phyloP scores from a whole-genome alignment of 30 jellyfish, hydroid and myxozoan genomes.

The Phacellophora camtschatica region DNA sequence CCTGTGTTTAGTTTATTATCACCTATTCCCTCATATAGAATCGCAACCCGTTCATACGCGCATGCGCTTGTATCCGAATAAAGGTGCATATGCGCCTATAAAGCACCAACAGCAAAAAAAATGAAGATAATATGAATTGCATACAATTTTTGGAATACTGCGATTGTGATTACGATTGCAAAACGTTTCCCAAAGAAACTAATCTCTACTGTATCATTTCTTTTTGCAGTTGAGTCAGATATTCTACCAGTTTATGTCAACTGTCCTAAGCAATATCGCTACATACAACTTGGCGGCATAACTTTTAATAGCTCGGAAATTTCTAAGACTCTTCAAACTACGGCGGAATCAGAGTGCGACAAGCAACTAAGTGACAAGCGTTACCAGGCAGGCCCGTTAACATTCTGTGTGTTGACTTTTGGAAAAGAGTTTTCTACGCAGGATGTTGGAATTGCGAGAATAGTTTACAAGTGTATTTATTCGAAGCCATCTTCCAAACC shows the following conservation, averaged over 20 bases:
- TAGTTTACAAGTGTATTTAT: slow-evolving; percentile 12
- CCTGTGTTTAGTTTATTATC: no score
- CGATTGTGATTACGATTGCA: no score
- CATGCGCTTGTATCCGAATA: no score
- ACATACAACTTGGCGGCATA: slow-evolving; percentile 34
- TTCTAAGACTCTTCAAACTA: not conserved
- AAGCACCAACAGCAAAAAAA: no score
- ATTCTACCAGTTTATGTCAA: slow-evolving; percentile 17
- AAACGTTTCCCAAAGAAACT: no score
- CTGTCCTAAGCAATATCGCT: not conserved
- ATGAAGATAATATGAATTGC: no score
- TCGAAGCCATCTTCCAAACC: not conserved
- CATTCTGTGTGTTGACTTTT: slow-evolving; percentile 37
- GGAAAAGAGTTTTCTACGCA: slow-evolving; percentile 27
- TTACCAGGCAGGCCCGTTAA: not conserved
- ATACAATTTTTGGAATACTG: no score
- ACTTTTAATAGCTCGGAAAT: slow-evolving; percentile 31
- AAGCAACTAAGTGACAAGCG: not conserved
- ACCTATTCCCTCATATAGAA: no score
- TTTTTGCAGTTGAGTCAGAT: slow-evolving; percentile 17
- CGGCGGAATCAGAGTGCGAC: not conserved
- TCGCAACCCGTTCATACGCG: no score
- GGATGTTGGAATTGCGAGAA: slow-evolving; percentile 2
- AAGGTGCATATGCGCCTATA: no score
- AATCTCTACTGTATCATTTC: not conserved